These are phyloP conservation scores for Torymus texanus DNA, from an alignment of 2,888 invertebrate species.

Conservation along the genomic window DNA sequence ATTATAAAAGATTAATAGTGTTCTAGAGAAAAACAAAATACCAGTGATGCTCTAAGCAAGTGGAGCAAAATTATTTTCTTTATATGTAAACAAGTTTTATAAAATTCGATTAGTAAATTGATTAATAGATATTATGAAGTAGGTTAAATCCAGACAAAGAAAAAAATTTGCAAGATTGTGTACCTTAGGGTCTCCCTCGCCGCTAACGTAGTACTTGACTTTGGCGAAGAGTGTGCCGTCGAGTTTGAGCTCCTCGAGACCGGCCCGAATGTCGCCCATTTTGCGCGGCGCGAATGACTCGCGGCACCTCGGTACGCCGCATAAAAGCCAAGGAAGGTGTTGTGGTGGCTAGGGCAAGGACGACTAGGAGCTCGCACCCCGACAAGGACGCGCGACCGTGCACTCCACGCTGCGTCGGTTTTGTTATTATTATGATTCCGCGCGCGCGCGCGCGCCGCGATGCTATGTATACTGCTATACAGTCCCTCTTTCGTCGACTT, in stretches of 20 bases:
- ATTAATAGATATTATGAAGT: conserved; percentile 42
- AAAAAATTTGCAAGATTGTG: not conserved
- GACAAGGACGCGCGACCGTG: conserved; percentile 1
- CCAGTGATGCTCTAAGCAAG: too few species aligned
- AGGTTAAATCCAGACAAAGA: not conserved
- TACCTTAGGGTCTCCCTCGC: conserved; percentile 77
- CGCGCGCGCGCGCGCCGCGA: conserved; percentile 4
- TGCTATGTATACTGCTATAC: not conserved
- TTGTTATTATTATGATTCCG: conserved; percentile 52
- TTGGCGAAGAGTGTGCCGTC: conserved; percentile 85
- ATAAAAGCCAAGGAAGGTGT: conserved; percentile 33
- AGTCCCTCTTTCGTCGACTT: not conserved
- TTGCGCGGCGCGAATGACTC: conserved; percentile 57
- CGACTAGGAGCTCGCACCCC: too few species aligned
- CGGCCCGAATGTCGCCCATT: conserved; percentile 75
- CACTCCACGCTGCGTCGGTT: conserved; percentile 20
- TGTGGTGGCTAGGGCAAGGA: too few species aligned
- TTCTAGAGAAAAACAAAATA: conserved; percentile 27
- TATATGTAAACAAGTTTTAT: too few species aligned
- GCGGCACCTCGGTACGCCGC: conserved; percentile 20
- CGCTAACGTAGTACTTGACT: conserved; percentile 89
- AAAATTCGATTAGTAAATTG: too few species aligned
- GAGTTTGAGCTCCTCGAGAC: conserved; percentile 74
- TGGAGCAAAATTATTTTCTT: too few species aligned
- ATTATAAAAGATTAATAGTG: conserved; percentile 23